A percentile compares a stretch with the other conserved stretches of the same genome.
phyloP scores from a whole-genome alignment of 2,113 vertebrate genomes.

The Centrocercus urophasianus region DNA sequence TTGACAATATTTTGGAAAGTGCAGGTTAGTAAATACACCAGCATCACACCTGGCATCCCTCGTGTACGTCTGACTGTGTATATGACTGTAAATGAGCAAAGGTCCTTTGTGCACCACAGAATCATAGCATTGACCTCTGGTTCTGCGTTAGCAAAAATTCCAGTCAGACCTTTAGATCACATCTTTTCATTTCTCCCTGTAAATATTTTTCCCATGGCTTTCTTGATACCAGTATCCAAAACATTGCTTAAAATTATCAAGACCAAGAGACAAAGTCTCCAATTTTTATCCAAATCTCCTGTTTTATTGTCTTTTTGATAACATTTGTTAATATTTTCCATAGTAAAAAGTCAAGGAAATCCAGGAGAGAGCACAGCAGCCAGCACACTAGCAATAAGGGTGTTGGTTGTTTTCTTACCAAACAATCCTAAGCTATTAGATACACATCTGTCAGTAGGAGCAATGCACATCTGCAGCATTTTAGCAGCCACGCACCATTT shows the following conservation, averaged over 20 bases:
- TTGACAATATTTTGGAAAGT: neutral
- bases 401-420: neutral
- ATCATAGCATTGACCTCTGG: neutral
- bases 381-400: neutral
- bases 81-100: neutral
- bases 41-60: neutral
- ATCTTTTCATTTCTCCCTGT: neutral
- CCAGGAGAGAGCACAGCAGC: neutral
- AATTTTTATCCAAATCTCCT: neutral
- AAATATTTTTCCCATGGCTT: neutral
- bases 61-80: neutral
- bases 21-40: neutral
- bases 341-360: neutral
- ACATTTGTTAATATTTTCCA: neutral
- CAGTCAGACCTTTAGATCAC: neutral
- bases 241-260: neutral
- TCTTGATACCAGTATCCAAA: neutral
- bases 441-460: neutral
- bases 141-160: neutral
- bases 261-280: accelerated
- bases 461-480: neutral
- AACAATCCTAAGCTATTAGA: neutral
- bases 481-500: neutral
- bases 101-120: neutral
- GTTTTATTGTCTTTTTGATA: neutral